Base-by-base conservation (phyloP, 2,113 vertebrate species). In the Gallinago paraguaiae region DNA sequence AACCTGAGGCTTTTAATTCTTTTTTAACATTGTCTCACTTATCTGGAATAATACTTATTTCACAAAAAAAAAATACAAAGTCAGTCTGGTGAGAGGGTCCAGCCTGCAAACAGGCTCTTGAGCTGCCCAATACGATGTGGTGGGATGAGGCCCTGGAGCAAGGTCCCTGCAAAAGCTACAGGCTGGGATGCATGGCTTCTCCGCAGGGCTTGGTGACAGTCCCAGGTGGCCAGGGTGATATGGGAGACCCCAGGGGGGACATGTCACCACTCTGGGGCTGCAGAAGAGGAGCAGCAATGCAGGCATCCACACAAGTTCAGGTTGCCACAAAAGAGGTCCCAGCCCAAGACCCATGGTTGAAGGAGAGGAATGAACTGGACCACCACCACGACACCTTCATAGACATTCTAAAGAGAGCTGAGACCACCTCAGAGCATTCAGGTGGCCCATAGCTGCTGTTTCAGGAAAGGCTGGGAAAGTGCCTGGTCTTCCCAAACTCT, bases 1-100 rank as follows among this genome's bases (percentile, higher is more conserved):
- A 71, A 61, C 69, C 85, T 60, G 75, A 85, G 39, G 63, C 27
- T 48, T 88, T 69, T 88, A 76, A 92, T 60, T 70, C 57, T n/a
- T 56, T 81, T 81, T 81, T 70, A 31, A 27, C 2, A 0, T 57
- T 48, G 35, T n/a, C 75, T 54, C 18, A 17, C 9, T 57, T 78
- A 27, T 46, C 54, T 53, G 43, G 20, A 57, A 68, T 33, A 74
- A 63, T 5, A 45, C 4, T 80, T 56, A 45, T n/a, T 69, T 68
- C 50, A 45, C 51, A 13, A 48, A 13, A 48, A 39, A 43, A 74
- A 68, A 22, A 7, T 3, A 53, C 13, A 13, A 28, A 54, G 23
- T 14, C 48, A 22, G 54, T 1, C 68, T 57, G 48, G 54, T 30
- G 39, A 51, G 67, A 45, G 10, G 20, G 50, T 41, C 54, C 24